Conservation (phyloP, 2,113 vertebrate genomes). For the Calyptomena viridis region DNA sequence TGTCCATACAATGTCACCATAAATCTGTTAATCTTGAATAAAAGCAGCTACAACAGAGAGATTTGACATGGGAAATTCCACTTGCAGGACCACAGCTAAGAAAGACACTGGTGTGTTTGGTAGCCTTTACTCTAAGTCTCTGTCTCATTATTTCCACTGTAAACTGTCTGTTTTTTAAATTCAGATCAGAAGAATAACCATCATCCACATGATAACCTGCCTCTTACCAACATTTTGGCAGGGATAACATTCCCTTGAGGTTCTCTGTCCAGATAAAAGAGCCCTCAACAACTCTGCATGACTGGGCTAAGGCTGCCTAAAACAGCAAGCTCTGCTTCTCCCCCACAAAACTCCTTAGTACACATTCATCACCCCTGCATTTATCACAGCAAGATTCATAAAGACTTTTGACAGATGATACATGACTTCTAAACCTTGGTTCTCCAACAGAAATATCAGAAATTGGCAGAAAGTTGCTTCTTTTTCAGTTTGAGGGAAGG, state of each 20-base stretch:
- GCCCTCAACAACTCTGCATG: neutral
- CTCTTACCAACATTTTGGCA: neutral
- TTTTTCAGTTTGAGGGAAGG: neutral
- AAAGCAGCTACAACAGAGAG: neutral
- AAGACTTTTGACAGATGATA: neutral
- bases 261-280: neutral
- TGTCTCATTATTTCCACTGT: neutral
- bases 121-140: neutral
- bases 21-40: neutral
- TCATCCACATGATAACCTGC: neutral
- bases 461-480: neutral
- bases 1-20: neutral
- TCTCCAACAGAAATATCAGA: neutral
- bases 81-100: neutral
- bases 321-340: neutral
- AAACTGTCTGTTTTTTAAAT: neutral
- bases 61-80: neutral
- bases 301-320: neutral
- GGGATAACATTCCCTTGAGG: neutral
- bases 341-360: neutral
- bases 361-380: neutral
- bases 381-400: neutral
- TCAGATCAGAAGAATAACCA: neutral
- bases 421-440: neutral
- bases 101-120: neutral